phyloP scores from a whole-genome alignment of 2,113 vertebrate species.

The Rhinolophus sinicus region DNA sequence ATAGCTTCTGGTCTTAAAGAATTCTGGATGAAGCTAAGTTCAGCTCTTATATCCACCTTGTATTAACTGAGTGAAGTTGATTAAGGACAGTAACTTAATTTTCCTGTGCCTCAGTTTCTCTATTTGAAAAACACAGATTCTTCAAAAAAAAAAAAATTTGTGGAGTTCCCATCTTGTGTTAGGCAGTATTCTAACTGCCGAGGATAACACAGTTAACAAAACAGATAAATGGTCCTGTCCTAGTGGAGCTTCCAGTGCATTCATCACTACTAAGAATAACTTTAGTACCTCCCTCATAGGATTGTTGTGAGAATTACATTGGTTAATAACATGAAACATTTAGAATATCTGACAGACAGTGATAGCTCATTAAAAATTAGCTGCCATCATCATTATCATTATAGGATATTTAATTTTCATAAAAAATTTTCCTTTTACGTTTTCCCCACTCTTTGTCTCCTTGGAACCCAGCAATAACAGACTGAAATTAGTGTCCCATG shows the following conservation, averaged over 20 bases:
- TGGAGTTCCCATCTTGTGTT: not conserved
- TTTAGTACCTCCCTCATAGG: not conserved
- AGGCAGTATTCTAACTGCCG: not conserved
- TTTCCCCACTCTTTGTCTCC: not conserved
- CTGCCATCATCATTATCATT: not conserved
- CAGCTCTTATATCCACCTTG: not conserved
- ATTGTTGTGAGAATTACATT: constrained; percentile 12
- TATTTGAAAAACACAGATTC: constrained; percentile 35
- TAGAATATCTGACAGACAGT: not conserved
- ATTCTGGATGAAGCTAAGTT: not conserved
- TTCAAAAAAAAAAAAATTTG: constrained; percentile 21
- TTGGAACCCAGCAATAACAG: constrained; percentile 20
- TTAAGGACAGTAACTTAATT: not conserved
- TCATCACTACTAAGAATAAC: not conserved
- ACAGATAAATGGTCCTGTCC: not conserved
- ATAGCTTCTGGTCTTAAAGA: not conserved
- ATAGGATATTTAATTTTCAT: constrained; percentile 26
- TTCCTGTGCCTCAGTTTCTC: not conserved
- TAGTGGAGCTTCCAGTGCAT: not conserved
- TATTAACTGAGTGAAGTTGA: not conserved
- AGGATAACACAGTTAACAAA: not conserved
- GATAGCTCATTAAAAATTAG: constrained; percentile 13
- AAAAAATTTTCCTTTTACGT: not conserved
- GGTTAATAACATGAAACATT: not conserved
- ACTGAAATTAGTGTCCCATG: not conserved